A percentile compares a stretch with the other conserved stretches of the same genome.
These are phyloP conservation scores for Tetragonula carbonaria DNA, from an alignment of 2,888 invertebrate species.

Conservation along the genomic window DNA sequence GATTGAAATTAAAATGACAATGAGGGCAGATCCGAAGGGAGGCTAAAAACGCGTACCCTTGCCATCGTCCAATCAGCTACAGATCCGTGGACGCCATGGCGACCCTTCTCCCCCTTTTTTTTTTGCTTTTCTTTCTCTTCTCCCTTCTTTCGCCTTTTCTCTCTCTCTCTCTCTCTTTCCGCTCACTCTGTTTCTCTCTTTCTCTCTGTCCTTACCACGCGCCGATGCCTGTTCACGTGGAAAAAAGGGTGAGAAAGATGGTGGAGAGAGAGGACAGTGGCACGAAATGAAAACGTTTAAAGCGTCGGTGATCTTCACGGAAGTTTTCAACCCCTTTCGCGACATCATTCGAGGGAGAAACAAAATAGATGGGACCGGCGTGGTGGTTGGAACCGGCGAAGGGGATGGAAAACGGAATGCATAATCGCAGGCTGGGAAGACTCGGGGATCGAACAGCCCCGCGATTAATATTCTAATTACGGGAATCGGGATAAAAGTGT, in stretches of 20 bases:
- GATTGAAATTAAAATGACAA: conserved; percentile 84
- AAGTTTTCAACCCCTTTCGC: conserved; percentile 67
- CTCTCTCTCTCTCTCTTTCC: not conserved
- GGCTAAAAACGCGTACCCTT: conserved; percentile 81
- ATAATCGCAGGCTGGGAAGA: conserved; percentile 41
- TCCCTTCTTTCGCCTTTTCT: too few relatives aligned
- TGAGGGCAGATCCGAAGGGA: conserved; percentile 82
- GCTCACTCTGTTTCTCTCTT: not conserved
- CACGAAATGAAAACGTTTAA: conserved; percentile 71
- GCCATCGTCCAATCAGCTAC: conserved; percentile 80
- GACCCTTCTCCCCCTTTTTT: conserved; percentile 60
- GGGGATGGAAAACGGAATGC: conserved; percentile 37
- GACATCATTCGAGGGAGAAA: conserved; percentile 55
- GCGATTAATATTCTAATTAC: conserved; percentile 59
- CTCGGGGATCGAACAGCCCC: conserved; percentile 24
- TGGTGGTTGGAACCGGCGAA: not conserved
- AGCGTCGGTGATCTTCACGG: conserved; percentile 62
- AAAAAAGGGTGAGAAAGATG: conserved; percentile 3
- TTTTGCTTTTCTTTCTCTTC: conserved; percentile 20
- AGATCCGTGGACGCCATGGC: conserved; percentile 79
- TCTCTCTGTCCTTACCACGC: conserved; percentile 22
- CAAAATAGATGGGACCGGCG: conserved; percentile 40
- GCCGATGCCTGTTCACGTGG: not conserved
- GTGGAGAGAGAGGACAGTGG: conserved; percentile 10
- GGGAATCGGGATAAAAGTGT: conserved; percentile 46